Evolutionary conservation across 2,113 vertebrate genomes (phyloP), one percentile per base, ranked within the genome.

Genomic region (Leuciscus idus): DNA sequence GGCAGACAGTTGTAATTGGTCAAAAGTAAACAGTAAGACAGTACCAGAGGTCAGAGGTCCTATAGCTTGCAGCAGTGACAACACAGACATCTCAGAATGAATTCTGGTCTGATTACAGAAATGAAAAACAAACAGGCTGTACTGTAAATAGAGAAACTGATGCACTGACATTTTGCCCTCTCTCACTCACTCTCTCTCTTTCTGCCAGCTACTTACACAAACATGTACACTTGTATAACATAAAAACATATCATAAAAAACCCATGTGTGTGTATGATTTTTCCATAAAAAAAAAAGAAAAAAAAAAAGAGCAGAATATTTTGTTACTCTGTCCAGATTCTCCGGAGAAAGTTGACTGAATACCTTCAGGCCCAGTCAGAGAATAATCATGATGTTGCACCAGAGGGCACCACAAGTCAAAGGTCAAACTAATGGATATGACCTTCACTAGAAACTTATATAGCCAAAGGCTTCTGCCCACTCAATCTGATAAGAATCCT

Each of bases 1-100:
- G 66, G 21, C 62, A 72, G 74, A 10, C 23, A 13, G 21, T 36
- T 13, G n/a, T 80, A 50, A 85, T 39, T 70, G 30, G 30, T 59
- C 36, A 80, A 85, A 17, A 80, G 15, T 11, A 30, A 80, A 36
- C 64, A 79, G 23, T 79, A 73, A 80, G 64, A 85, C 19, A 33
- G 33, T 39, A 46, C 52, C 50, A n/a, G 39, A 50, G 55, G 64
- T 62, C 50, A 73, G n/a, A 55, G 50, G 28, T 77, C 48, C 1
- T 19, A 62, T 48, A 33, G 85, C 85, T 74, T 85, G 8, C 33
- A 78, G 84, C 84, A 85, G 46, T 85, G 75, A 28, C 62, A 50
- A 55, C 39, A 66, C 48, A 17, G 19, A 26, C 3, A 66, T 52
- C 30, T 79, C 84, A 57, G 62, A 79, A 79, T 85, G 21, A 79